Conservation (phyloP, 2,113 vertebrate genomes). For the Bambusicola thoracicus region DNA sequence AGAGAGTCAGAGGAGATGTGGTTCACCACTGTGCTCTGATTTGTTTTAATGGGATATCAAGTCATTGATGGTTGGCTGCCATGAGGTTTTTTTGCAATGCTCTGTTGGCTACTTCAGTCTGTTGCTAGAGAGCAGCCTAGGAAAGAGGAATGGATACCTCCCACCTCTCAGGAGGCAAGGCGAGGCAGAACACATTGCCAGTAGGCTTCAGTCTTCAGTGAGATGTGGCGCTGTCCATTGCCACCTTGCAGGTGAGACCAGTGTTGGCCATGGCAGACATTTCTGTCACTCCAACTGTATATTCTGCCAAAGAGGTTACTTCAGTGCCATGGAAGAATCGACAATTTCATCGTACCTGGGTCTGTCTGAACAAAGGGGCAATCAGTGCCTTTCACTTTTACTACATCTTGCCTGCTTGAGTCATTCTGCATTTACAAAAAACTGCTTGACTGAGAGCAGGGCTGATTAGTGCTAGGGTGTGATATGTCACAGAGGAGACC, state of each 20-base stretch:
- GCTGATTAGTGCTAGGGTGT: background rate
- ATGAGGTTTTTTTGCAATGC: background rate
- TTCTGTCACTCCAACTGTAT: background rate
- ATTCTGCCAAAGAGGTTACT: background rate
- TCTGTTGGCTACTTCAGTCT: background rate
- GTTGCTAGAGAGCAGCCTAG: background rate
- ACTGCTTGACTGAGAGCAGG: background rate
- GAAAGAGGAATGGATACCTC: background rate
- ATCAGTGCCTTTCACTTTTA: background rate
- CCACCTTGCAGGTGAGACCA: background rate
- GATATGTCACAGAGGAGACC: background rate
- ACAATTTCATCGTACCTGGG: background rate
- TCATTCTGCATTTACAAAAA: background rate
- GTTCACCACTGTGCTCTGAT: background rate
- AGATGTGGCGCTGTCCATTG: background rate
- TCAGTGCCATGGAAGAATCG: background rate
- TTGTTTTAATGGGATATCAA: background rate
- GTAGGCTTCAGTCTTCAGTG: background rate
- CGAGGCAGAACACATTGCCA: background rate
- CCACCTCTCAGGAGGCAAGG: background rate
- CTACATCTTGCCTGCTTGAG: background rate
- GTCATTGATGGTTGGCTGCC: background rate
- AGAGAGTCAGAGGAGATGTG: background rate
- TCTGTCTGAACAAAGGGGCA: background rate
- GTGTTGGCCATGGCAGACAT: rapidly evolving